These are phyloP conservation scores for Heliconius sara DNA, from an alignment of 2,888 invertebrate genomes.

Conservation along the genomic window DNA sequence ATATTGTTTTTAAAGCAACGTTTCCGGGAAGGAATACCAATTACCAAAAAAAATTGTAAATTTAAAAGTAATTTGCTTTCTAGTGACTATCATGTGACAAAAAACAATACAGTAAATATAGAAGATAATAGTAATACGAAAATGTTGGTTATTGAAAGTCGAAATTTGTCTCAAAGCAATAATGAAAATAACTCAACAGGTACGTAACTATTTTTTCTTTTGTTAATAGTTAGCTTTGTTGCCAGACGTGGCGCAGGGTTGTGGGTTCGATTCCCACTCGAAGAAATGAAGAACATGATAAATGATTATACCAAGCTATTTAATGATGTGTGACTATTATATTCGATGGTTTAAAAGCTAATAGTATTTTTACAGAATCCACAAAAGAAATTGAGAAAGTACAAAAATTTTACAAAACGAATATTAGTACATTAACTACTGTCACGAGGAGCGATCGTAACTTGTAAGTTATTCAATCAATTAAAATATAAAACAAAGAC, in stretches of 20 bases:
- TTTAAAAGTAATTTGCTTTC: not conserved
- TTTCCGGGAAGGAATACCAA: not conserved
- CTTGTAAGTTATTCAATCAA: constrained; percentile 1
- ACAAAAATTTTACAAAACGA: not conserved
- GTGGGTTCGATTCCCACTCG: too few species aligned
- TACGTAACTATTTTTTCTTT: not conserved
- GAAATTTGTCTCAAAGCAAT: not conserved
- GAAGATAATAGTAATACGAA: not conserved
- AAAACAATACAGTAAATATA: not conserved
- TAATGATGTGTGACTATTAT: not conserved
- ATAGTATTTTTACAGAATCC: not conserved
- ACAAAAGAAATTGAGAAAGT: not conserved
- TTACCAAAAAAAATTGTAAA: not conserved
- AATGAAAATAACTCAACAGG: not conserved
- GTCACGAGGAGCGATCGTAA: not conserved
- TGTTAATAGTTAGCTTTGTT: too few species aligned
- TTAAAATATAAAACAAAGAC: not conserved
- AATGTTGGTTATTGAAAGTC: not conserved
- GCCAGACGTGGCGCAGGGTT: too few species aligned
- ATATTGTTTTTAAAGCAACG: not conserved
- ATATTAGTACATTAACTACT: not conserved
- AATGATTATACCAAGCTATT: not conserved
- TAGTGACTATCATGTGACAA: not conserved
- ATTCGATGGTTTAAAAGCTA: not conserved
- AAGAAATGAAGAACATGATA: too few species aligned